Base-by-base conservation (phyloP, 2,797 vertebrate species). In the Pangasius macronema region DNA sequence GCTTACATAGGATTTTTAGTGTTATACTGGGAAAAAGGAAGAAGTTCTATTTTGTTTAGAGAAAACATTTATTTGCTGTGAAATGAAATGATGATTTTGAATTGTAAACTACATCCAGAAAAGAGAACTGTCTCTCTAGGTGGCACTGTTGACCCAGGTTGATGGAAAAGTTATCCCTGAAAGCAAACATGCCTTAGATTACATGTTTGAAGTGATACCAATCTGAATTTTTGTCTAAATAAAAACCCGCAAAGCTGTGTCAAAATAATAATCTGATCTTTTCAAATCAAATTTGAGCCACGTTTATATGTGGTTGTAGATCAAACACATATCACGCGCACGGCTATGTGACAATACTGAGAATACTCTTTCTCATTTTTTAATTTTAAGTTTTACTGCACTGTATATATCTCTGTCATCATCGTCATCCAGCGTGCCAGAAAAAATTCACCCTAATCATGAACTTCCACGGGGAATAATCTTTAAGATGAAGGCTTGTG, bases 101-200 rank as follows among this genome's bases (percentile, higher is more conserved):
- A 22, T 46, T n/a, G 3, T 14, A 82, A 49, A 8, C 39, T 49
- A 22, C 24, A 63, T 14, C 6, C 67, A 72, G 24, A 61, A 65
- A 0, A 22, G 39, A 33, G n/a, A 88, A 59, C 46, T 73, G 88
- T 53, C 9, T 53, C 96, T 93, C 88, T 94, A 86, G 96, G 93
- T 94, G 95, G 95, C 94, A 94, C 92, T 95, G 92, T 95, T 95
- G 94, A 91, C 89, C 92, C 93, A 94, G 92, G 53, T 88, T 93
- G 91, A 65, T 33, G 0, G 13, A 70, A 27, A 33, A 46, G 1
- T 57, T 55, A 13, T 22, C 79, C 18, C 3, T 82, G 61, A 61
- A 61, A 72, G 13, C 7, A n/a, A 75, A 70, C n/a, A 33, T 33
- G 2, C 6, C 7, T 49, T 33, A 20, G 53, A 33, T 53, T 83